phyloP scores from a whole-genome alignment of 2,113 vertebrate species.

The Donacobius atricapilla region DNA sequence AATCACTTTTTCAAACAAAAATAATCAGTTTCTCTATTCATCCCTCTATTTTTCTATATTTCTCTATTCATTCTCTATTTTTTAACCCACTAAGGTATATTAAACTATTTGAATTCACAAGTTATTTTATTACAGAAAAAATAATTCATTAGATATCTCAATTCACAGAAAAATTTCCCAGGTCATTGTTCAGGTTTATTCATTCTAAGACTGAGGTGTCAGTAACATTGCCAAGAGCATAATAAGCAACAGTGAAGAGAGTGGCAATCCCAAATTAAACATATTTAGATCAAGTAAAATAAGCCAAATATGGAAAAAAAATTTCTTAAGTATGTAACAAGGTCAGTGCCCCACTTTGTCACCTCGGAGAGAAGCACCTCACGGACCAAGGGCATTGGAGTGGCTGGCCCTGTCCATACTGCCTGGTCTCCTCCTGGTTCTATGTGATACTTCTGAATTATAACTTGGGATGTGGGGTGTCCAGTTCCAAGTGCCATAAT shows the following conservation, averaged over 20 bases:
- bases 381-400: fast-evolving
- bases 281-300: not conserved
- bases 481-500: not conserved
- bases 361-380: not conserved
- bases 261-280: not conserved
- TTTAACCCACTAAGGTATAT: not conserved
- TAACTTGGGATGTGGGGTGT: fast-evolving
- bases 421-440: not conserved
- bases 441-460: not conserved
- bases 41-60: fast-evolving
- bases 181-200: not conserved
- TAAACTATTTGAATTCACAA: not conserved
- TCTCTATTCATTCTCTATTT: not conserved
- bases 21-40: not conserved
- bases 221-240: not conserved
- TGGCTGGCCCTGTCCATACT: not conserved
- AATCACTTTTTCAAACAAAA: not conserved
- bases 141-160: not conserved
- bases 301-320: not conserved
- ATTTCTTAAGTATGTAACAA: not conserved
- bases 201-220: not conserved
- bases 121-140: not conserved
- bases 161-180: not conserved
- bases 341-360: not conserved
- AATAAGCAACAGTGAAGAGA: not conserved